phyloP scores from a whole-genome alignment of 1,140 invertebrate species.

The Achatina immaculata region DNA sequence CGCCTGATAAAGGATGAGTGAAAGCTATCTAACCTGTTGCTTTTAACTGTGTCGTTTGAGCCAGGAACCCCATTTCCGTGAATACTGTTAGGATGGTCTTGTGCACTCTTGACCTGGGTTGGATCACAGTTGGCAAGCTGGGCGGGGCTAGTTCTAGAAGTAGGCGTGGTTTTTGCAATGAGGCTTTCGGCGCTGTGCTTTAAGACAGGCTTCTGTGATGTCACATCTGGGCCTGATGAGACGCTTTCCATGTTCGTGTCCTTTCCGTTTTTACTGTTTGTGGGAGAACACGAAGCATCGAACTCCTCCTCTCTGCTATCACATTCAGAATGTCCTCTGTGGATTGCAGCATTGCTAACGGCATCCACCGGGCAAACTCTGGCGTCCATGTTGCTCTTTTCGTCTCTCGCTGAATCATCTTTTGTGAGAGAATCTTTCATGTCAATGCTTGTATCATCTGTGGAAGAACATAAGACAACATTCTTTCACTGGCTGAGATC shows the following conservation, averaged over 20 bases:
- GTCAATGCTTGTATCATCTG: background rate
- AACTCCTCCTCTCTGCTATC: too few relatives aligned
- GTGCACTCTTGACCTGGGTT: background rate
- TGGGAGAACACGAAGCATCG: background rate
- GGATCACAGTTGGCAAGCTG: background rate
- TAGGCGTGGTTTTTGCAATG: constrained; percentile 15
- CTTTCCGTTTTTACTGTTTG: too few relatives aligned
- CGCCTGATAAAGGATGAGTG: background rate
- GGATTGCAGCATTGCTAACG: too few relatives aligned
- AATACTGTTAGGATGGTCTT: background rate
- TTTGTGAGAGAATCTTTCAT: background rate
- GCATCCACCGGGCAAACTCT: too few relatives aligned
- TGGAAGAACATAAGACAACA: background rate
- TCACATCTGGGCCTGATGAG: background rate
- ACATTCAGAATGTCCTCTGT: background rate
- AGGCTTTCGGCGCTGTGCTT: constrained; percentile 38
- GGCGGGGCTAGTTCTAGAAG: background rate
- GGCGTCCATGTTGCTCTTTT: background rate
- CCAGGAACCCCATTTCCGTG: background rate
- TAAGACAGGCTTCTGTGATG: constrained; percentile 11
- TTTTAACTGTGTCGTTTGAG: background rate
- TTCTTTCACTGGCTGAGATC: background rate
- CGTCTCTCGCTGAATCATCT: background rate
- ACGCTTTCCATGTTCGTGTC: background rate
- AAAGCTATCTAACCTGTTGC: background rate